phyloP scores from a whole-genome alignment of 2,113 vertebrate species.

The Phylloscopus trochilus region DNA sequence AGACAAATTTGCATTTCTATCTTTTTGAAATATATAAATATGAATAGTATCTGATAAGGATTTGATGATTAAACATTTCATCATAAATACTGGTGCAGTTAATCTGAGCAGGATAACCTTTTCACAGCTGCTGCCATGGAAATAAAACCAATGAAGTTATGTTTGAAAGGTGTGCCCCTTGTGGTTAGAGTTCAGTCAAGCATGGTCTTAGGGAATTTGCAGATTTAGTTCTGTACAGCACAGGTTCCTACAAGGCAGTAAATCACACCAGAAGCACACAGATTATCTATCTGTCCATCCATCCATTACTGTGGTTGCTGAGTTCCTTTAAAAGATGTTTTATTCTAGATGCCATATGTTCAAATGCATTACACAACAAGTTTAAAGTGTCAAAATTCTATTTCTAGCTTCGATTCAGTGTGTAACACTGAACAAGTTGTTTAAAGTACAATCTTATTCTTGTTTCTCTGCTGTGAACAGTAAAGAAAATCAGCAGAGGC shows the following conservation, averaged over 20 bases:
- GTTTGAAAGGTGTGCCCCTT: constrained; percentile 15
- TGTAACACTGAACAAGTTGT: not conserved
- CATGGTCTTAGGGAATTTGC: not conserved
- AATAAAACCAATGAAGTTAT: constrained; percentile 16
- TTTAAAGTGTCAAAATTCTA: constrained; percentile 28
- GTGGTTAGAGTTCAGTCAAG: not conserved
- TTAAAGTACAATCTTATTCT: not conserved
- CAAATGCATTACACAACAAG: not conserved
- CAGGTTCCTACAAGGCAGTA: not conserved
- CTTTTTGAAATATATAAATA: constrained; percentile 11
- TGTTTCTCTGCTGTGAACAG: not conserved
- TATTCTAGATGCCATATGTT: not conserved
- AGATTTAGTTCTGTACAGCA: not conserved
- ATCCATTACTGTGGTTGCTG: not conserved
- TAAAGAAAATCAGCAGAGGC: not conserved
- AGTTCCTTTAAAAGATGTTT: constrained; percentile 5
- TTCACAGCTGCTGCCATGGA: constrained; percentile 38
- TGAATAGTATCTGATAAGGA: not conserved
- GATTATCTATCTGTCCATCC: not conserved
- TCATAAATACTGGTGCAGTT: not conserved
- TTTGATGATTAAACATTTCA: constrained; percentile 25
- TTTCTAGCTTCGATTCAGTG: constrained; percentile 19
- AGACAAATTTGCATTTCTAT: not conserved
- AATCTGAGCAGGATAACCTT: constrained; percentile 26
- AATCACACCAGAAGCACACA: not conserved